Evolutionary conservation across 2,888 invertebrate species (phyloP), one percentile per base, ranked within the genome.

Genomic region (Penaeus monodon): DNA sequence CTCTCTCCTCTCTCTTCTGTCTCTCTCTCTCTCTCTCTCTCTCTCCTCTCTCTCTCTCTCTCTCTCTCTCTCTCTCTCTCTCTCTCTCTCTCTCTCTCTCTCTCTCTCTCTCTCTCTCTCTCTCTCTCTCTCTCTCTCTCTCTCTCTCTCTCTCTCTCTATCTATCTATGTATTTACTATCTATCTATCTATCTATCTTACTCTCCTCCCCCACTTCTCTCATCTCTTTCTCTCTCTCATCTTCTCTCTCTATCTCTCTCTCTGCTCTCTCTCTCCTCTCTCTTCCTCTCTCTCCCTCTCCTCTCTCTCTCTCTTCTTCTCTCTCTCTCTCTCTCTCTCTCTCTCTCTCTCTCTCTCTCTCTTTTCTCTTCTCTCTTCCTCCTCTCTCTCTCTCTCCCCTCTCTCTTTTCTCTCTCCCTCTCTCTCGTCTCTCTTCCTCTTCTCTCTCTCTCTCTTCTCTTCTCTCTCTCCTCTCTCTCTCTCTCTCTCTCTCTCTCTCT

Each of bases 281-380:
- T 81, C 66, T 68, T 44, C 68, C 81, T 81, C 70, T 81, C 38
- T 81, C 66, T 68, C 81, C 68, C 70, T 66, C 33, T 81, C 44
- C 70, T 81, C 68, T 70, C 70, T 70, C 57, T 81, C 49, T 81
- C 70, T 44, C 70, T 81, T 49, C 10, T 49, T 44, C 68, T 33
- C 73, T 49, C 73, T 38, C 63, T 57, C 73, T 49, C 73, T n/a
- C 63, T 57, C 68, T 44, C 73, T 73, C 73, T 81, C 38, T 33
- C 38, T 24, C 12, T 44, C 22, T 20, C 44, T 76, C n/a, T 24
- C 17, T 76, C 20, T 44, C 44, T 33, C 44, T 24, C 33, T 17
- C 49, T 44, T 4, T 44, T 4, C 44, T 24, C 20, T 24, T 44
- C n/a, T 29, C 29, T n/a, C 44, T 17, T 12, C 14, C 17, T 29